Evolutionary conservation across 2,888 invertebrate genomes (phyloP), one percentile per base, ranked within the genome.

Genomic region (Campaea margaritaria): DNA sequence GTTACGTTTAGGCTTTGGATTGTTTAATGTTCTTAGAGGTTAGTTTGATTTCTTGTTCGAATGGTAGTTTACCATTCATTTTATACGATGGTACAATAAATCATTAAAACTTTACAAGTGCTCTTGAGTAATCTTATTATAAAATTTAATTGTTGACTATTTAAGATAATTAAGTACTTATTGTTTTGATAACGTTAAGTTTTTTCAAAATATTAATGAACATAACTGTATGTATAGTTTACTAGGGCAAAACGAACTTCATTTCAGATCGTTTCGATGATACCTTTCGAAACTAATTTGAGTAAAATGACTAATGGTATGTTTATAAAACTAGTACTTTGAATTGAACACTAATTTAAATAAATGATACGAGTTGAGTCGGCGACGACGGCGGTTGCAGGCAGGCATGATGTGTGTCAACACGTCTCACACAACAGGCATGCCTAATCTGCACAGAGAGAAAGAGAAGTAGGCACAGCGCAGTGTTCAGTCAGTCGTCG

Each of bases 391-490:
- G 39, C 55, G 50, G 52, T 44, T 38, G 49, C 34, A 31, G 41
- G 50, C 58, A 48, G 48, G 44, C 50, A 44, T 41, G 41, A 54
- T 57, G 67, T 70, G 55, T 31, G 63, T 65, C 63, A 69, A 67
- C 68, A 73, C 77, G 72, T 77, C 74, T 83, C 81, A 67, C 71
- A 79, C 78, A 73, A 75, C 75, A 70, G 68, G 79, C 76, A 78
- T 76, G 77, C 74, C 79, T 78, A 82, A 77, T 81, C 73, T 78
- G 79, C 85, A 82, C 79, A 75, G 86, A 85, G 85, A 82, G 86
- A 90, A 86, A 89, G 89, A 89, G 87, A 88, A 86, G 83, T 82
- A 86, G 83, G 77, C 82, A 82, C 82, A 83, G 79, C 82, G 84
- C 86, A 83, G 80, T 82, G 83, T 86, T 88, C 84, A 83, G 81